phyloP scores from a whole-genome alignment of 2,888 invertebrate genomes.

The Callyntrura guangdongensis region DNA sequence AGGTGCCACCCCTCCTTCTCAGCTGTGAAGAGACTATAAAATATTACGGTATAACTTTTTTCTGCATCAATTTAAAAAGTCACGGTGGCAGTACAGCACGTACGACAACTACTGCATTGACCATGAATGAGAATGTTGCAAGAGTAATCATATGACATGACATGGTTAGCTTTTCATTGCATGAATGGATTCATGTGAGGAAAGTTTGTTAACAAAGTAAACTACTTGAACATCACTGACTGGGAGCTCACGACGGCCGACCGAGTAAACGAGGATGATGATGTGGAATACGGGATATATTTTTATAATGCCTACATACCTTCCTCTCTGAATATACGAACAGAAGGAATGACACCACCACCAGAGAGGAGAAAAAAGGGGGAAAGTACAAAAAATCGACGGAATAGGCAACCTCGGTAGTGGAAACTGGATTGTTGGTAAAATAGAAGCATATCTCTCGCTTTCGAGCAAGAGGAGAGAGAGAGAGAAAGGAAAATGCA shows the following conservation, averaged over 20 bases:
- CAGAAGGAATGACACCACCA: neutral
- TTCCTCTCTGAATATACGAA: neutral
- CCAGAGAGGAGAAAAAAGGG: neutral
- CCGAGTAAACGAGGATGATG: too few relatives aligned
- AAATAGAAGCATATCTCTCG: neutral
- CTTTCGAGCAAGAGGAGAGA: too few relatives aligned
- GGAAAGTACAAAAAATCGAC: neutral
- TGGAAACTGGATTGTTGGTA: constrained; percentile 13
- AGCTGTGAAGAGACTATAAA: too few relatives aligned
- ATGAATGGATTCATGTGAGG: constrained; percentile 62
- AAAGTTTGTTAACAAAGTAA: constrained; percentile 59
- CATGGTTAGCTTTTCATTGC: constrained; percentile 22
- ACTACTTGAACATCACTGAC: constrained; percentile 51
- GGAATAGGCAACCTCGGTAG: neutral
- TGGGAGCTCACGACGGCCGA: too few relatives aligned
- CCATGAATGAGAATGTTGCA: constrained; percentile 26
- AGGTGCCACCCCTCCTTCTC: too few relatives aligned
- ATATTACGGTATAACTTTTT: neutral
- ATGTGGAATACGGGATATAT: too few relatives aligned
- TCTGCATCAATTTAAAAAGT: neutral
- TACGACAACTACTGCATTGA: constrained; percentile 4
- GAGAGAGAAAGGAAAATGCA: neutral
- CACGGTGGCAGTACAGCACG: too few relatives aligned
- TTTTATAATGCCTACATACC: too few relatives aligned
- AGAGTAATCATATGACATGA: neutral